phyloP scores from a whole-genome alignment of 2,113 vertebrate species.

The Colius striatus region DNA sequence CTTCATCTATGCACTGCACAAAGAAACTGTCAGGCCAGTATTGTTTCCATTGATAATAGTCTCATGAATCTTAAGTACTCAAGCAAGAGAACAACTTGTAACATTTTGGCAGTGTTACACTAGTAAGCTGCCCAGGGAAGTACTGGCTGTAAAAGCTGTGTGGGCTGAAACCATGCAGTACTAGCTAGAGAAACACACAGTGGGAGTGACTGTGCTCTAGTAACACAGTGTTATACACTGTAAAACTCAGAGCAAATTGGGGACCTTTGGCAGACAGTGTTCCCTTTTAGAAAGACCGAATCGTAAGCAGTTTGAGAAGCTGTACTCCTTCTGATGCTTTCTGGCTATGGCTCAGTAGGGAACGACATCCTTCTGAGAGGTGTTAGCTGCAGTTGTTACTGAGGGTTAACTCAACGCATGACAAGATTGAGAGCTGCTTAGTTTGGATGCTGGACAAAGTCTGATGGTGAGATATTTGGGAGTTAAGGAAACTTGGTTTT shows the following conservation, averaged over 20 bases:
- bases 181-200: neutral
- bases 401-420: neutral
- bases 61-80: neutral
- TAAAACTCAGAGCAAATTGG: neutral
- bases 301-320: neutral
- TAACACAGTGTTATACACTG: constrained; percentile 11
- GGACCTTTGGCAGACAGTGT: constrained; percentile 16
- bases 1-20: neutral
- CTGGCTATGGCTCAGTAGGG: neutral
- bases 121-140: neutral
- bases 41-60: neutral
- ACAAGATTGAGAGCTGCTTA: neutral
- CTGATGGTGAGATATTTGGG: neutral
- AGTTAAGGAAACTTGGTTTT: neutral
- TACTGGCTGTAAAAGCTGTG: constrained; percentile 8
- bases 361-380: neutral
- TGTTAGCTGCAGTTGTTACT: neutral
- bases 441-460: neutral
- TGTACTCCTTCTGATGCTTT: neutral
- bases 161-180: neutral
- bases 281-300: neutral
- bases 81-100: neutral
- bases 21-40: neutral
- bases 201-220: constrained; percentile 25
- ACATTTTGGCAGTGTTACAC: neutral